phyloP scores from a whole-genome alignment of 1,140 invertebrate species.

The Hylyphantes graminicola region DNA sequence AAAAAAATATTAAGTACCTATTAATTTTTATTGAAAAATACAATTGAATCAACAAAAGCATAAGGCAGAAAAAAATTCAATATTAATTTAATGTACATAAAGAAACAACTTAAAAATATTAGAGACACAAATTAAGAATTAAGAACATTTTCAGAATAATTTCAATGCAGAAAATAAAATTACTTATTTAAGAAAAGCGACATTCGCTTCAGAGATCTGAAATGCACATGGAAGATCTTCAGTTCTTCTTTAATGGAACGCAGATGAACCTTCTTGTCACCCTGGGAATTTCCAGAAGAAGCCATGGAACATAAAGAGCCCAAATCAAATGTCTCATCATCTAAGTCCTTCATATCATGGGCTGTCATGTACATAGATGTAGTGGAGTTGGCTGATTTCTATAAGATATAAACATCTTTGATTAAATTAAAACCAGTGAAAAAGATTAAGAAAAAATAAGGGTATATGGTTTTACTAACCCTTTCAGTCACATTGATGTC shows the following conservation, averaged over 20 bases:
- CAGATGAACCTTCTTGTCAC: background rate
- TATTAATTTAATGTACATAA: background rate
- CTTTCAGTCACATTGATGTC: no score
- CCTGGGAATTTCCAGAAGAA: background rate
- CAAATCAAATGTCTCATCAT: background rate
- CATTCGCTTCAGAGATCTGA: constrained; percentile 15
- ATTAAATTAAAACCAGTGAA: background rate
- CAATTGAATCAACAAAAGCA: no score
- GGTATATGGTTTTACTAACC: background rate
- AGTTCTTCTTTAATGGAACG: constrained; percentile 17
- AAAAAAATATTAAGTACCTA: no score
- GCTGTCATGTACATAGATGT: background rate
- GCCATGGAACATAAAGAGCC: background rate
- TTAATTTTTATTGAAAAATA: no score
- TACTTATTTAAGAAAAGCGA: constrained; percentile 5
- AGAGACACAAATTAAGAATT: background rate
- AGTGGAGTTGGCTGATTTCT: background rate
- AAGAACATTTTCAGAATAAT: background rate
- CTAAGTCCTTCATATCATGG: background rate
- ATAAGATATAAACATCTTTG: background rate
- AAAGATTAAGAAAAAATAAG: background rate
- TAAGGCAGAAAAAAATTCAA: background rate
- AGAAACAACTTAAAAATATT: background rate
- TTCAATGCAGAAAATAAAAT: background rate
- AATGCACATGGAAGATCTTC: constrained; percentile 4